Conservation (phyloP, 53 echinoderm and acorn worm genomes). For the Echinarachnius parma region DNA sequence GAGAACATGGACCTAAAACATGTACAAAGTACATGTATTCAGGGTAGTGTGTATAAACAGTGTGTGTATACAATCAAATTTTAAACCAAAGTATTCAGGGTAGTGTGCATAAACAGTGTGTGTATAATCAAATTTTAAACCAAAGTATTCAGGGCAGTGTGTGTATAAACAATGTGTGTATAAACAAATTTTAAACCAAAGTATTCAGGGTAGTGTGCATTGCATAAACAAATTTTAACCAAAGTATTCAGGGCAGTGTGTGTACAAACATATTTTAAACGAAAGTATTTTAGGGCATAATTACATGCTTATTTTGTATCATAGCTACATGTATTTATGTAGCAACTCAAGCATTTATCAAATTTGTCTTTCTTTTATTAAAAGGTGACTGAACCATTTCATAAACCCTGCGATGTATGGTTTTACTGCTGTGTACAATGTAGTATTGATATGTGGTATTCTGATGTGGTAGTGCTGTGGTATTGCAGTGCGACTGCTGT, state of each 20-base stretch:
- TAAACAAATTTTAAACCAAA: too few species aligned
- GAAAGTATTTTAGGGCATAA: constrained; percentile 4
- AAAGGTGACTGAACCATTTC: constrained; percentile 2
- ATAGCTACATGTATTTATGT: constrained; percentile 3
- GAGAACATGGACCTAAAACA: constrained; percentile 4
- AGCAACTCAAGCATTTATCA: constrained; percentile 4
- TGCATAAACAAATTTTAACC: too few species aligned
- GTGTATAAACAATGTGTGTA: too few species aligned
- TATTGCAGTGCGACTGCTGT: constrained; percentile 6
- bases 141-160: too few species aligned
- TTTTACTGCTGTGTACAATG: constrained; percentile 2
- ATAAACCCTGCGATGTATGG: constrained; percentile 2
- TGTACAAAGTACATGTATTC: constrained; percentile 4
- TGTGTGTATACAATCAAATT: constrained; percentile 1
- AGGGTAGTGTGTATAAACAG: not conserved
- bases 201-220: too few species aligned
- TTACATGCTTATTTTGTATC: not conserved
- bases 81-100: constrained; percentile 4
- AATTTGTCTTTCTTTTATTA: constrained; percentile 5
- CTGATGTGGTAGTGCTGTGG: constrained; percentile 2
- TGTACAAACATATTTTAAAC: constrained; percentile 3
- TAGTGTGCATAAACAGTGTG: not conserved
- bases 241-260: too few species aligned
- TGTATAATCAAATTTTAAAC: too few species aligned
- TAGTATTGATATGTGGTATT: constrained; percentile 5